phyloP scores from a whole-genome alignment of 2,888 invertebrate genomes.

The Ceraclea dissimilis region DNA sequence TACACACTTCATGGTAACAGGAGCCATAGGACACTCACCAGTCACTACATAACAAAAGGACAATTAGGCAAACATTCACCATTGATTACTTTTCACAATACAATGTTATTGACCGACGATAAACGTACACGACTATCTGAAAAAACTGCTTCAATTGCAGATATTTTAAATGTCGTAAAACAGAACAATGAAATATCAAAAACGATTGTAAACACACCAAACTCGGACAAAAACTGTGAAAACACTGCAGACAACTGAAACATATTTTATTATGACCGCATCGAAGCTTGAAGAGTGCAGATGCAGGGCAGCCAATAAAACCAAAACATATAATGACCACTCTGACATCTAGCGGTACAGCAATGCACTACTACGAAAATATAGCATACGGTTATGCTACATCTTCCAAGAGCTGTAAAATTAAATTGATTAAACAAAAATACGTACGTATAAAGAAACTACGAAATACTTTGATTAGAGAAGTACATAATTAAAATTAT shows the following conservation, averaged over 20 bases:
- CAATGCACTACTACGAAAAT: too few species aligned
- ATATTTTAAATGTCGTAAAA: too few species aligned
- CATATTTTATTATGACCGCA: neutral
- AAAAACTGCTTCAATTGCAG: too few species aligned
- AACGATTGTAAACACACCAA: slow-evolving; percentile 5
- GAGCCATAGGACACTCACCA: slow-evolving; percentile 15
- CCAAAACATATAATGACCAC: neutral
- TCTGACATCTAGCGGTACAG: slow-evolving; percentile 2
- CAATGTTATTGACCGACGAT: too few species aligned
- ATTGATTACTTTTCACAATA: too few species aligned
- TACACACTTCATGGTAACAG: slow-evolving; percentile 16
- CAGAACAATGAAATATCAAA: neutral
- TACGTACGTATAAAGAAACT: too few species aligned
- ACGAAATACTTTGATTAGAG: too few species aligned
- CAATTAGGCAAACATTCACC: neutral
- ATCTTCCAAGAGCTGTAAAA: too few species aligned
- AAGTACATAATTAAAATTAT: too few species aligned
- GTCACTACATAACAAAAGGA: slow-evolving; percentile 8
- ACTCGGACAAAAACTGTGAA: neutral
- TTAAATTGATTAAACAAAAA: too few species aligned
- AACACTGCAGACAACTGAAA: neutral
- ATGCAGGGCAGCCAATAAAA: neutral
- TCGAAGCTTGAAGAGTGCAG: neutral
- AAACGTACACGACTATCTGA: too few species aligned
- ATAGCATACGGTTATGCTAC: too few species aligned